These are phyloP conservation scores for Cygnus atratus DNA, from an alignment of 2,113 vertebrate species.

Conservation along the genomic window DNA sequence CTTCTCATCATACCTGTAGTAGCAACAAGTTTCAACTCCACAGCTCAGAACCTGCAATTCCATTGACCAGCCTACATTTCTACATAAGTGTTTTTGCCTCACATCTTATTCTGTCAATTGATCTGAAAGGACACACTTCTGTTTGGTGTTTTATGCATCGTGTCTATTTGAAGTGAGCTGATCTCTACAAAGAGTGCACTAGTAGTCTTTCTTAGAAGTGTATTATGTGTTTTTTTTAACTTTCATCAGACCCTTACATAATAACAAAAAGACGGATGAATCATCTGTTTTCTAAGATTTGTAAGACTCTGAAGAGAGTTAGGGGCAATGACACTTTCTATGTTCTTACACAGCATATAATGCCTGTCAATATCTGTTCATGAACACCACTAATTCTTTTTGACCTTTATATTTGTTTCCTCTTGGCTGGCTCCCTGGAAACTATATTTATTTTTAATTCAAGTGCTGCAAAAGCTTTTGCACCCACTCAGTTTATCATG, in stretches of 20 bases:
- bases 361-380: background rate
- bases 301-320: background rate
- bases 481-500: background rate
- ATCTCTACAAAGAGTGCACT: background rate
- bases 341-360: background rate
- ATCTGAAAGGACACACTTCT: background rate
- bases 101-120: background rate
- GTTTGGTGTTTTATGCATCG: background rate
- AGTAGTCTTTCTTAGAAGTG: background rate
- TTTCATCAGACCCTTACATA: background rate
- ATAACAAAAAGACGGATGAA: background rate
- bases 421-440: background rate
- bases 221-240: background rate
- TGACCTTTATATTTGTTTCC: background rate
- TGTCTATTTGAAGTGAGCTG: background rate
- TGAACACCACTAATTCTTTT: background rate
- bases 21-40: background rate
- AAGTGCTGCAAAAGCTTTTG: background rate
- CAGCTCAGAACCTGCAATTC: background rate
- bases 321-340: background rate
- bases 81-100: background rate
- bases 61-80: background rate
- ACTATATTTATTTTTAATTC: background rate
- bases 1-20: accelerated
- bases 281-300: background rate